These are phyloP conservation scores for Poeciliopsis presidionis DNA, from an alignment of 2,797 vertebrate genomes.

Conservation along the genomic window DNA sequence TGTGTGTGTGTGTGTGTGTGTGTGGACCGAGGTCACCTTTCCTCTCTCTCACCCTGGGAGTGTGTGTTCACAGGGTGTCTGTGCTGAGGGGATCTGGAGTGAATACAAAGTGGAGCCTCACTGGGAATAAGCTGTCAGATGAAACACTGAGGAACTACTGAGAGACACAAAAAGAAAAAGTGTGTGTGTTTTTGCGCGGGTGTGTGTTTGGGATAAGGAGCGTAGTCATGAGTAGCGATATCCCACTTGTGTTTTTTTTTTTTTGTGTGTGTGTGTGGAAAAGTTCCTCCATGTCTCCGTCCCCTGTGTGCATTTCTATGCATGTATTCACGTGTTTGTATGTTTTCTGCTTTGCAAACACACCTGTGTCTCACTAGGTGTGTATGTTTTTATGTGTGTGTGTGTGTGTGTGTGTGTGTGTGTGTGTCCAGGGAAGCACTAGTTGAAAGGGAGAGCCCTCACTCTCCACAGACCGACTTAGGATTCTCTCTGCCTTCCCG, in stretches of 20 bases:
- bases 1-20: conserved; percentile 34
- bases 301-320: conserved; percentile 29
- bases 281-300: conserved; percentile 33
- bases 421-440: conserved; percentile 62
- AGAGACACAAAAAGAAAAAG: conserved; percentile 69
- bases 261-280: conserved; percentile 8
- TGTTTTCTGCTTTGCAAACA: not conserved
- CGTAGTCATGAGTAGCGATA: conserved; percentile 30
- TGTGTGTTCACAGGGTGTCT: conserved; percentile 79
- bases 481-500: conserved; percentile 69
- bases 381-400: not conserved
- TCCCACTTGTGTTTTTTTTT: conserved; percentile 34
- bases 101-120: conserved; percentile 80
- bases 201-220: conserved; percentile 19
- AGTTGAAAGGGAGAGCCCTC: conserved; percentile 74
- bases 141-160: conserved; percentile 78
- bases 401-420: conserved; percentile 27
- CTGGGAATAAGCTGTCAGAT: conserved; percentile 83
- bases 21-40: conserved; percentile 76
- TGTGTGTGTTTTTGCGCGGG: conserved; percentile 14
- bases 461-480: conserved; percentile 70
- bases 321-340: conserved; percentile 29
- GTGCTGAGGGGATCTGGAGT: conserved; percentile 80
- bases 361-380: not conserved
- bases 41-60: conserved; percentile 69